These are phyloP conservation scores for Apus apus DNA, from an alignment of 2,113 vertebrate species.

Conservation along the genomic window DNA sequence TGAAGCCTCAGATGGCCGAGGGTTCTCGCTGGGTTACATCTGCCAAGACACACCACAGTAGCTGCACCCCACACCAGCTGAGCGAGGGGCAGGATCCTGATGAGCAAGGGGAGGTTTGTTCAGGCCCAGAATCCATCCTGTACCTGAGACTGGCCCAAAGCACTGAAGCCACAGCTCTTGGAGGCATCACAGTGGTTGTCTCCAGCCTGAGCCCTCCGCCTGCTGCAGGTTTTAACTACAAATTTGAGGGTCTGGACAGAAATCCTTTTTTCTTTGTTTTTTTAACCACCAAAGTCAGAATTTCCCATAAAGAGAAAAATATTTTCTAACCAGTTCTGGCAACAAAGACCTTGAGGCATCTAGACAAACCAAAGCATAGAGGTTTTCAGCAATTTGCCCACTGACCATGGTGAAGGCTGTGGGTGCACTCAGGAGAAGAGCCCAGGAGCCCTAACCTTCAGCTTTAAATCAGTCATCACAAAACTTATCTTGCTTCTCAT, in stretches of 20 bases:
- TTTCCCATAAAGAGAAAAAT: not conserved
- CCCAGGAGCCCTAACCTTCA: not conserved
- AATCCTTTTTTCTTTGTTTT: not conserved
- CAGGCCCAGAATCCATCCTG: not conserved
- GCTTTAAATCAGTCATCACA: not conserved
- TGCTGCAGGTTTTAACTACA: not conserved
- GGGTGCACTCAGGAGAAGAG: not conserved
- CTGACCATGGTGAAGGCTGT: not conserved
- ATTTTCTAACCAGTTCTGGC: not conserved
- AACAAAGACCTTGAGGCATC: not conserved
- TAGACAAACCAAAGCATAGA: not conserved
- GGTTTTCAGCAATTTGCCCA: not conserved
- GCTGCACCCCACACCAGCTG: not conserved
- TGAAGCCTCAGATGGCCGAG: not conserved
- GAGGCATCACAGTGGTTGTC: not conserved
- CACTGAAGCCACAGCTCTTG: not conserved
- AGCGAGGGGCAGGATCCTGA: rapidly evolving
- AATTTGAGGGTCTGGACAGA: not conserved
- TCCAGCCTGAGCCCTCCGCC: not conserved
- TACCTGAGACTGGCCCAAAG: not conserved
- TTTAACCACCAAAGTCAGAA: not conserved
- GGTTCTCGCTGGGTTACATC: not conserved
- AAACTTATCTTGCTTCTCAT: not conserved
- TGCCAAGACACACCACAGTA: not conserved
- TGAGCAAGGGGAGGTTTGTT: not conserved